Percentiles rank a stretch among this genome's conserved stretches.
Conservation (phyloP, 2,113 vertebrate species). For the Corythornis madagascariensis region DNA sequence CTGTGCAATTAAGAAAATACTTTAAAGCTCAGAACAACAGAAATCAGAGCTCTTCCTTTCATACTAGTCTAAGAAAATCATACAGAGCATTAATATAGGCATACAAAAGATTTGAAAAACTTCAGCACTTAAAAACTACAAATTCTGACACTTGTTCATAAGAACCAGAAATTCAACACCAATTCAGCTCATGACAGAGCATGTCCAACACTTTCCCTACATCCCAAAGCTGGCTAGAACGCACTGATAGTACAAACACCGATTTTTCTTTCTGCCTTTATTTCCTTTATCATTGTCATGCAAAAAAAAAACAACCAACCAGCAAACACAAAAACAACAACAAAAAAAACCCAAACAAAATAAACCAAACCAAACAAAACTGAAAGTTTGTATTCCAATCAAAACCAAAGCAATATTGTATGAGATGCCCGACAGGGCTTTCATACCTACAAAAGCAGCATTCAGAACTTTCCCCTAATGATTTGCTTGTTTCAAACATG, state of each 20-base stretch:
- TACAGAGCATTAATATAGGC: neutral
- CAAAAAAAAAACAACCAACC: neutral
- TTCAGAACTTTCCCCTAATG: neutral
- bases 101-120: neutral
- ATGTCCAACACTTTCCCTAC: neutral
- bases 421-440: neutral
- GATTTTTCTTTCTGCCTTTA: neutral
- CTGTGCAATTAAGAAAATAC: neutral
- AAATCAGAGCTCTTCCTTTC: neutral
- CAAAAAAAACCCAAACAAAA: neutral
- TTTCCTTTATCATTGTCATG: neutral
- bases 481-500: slow-evolving; percentile 15
- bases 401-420: neutral
- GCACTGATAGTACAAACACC: neutral
- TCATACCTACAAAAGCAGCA: neutral
- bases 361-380: neutral
- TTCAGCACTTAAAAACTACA: neutral
- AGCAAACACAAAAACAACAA: too few relatives aligned
- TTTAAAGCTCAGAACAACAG: neutral
- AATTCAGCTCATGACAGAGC: neutral
- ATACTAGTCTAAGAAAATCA: neutral
- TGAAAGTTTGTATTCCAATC: neutral
- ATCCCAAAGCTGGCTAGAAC: neutral
- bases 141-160: neutral
- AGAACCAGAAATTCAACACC: neutral